Percentiles rank a stretch among this genome's conserved stretches.
Conservation (phyloP, 1,140 invertebrate genomes). For the Paralvinella palmiformis region DNA sequence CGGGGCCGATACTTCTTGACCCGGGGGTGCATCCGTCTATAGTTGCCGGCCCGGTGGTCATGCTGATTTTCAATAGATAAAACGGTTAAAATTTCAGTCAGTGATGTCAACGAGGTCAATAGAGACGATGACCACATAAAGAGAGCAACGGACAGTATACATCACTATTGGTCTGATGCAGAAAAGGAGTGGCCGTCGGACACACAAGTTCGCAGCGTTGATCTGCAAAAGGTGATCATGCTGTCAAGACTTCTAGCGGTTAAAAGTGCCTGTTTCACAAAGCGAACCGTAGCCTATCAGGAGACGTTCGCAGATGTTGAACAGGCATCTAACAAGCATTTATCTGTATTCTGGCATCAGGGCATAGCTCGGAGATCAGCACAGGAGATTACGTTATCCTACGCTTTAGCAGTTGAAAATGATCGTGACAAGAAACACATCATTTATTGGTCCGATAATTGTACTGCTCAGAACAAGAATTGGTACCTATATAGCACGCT, state of each 20-base stretch:
- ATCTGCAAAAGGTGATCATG: slow-evolving; percentile 16
- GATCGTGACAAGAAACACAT: not conserved
- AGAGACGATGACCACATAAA: not conserved
- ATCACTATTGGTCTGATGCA: not conserved
- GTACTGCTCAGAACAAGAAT: slow-evolving; percentile 1
- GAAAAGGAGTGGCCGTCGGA: not conserved
- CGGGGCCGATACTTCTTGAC: too few species aligned
- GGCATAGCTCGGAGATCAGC: slow-evolving; percentile 2
- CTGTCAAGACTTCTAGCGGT: slow-evolving; percentile 1
- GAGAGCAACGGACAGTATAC: not conserved
- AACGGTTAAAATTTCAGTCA: not conserved
- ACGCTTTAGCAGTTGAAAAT: not conserved
- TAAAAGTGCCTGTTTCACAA: slow-evolving; percentile 14
- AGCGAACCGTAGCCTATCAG: slow-evolving; percentile 6
- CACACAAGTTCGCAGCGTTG: not conserved
- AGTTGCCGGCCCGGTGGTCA: too few species aligned
- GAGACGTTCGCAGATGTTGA: slow-evolving; percentile 12
- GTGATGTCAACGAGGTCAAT: not conserved
- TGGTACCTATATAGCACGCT: not conserved
- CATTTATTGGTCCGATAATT: not conserved
- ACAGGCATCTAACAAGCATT: not conserved
- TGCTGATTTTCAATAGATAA: slow-evolving; percentile 7
- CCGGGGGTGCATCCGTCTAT: too few species aligned
- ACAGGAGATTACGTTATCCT: not conserved
- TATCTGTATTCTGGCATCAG: not conserved